phyloP scores from a whole-genome alignment of 2,113 vertebrate species.

The Tamias sibiricus region DNA sequence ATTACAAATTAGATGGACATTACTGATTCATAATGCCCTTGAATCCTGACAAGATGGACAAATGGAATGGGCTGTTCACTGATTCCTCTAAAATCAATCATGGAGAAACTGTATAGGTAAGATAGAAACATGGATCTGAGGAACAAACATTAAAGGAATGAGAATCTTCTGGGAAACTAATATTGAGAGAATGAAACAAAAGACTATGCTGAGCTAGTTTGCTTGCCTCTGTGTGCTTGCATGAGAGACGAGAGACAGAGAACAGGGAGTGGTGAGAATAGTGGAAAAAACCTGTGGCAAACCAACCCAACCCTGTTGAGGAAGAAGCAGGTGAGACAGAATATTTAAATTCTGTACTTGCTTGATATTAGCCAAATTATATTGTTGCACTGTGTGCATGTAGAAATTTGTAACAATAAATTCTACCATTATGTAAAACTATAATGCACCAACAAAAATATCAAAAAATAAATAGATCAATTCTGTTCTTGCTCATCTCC shows the following conservation, averaged over 20 bases:
- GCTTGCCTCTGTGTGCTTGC: neutral
- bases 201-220: neutral
- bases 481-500: neutral
- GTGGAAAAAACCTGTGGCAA: neutral
- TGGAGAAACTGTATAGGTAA: neutral
- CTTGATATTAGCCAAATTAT: too few relatives aligned
- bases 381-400: too few relatives aligned
- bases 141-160: neutral
- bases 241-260: neutral
- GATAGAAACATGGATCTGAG: neutral
- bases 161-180: neutral
- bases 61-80: neutral
- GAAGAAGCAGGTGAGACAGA: neutral
- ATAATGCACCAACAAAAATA: too few relatives aligned
- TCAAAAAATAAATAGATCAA: neutral
- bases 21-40: neutral
- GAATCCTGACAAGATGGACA: neutral
- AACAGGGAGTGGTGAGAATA: neutral
- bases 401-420: too few relatives aligned
- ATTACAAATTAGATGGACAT: conserved; percentile 8
- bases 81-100: neutral
- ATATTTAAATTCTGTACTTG: neutral
- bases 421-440: too few relatives aligned
- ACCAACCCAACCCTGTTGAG: neutral
- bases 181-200: neutral